Percentiles rank a stretch among this genome's conserved stretches.
These are phyloP conservation scores for Stichodactyla mertensii DNA, from an alignment of 64 coral and sea anemone species.

Conservation along the genomic window DNA sequence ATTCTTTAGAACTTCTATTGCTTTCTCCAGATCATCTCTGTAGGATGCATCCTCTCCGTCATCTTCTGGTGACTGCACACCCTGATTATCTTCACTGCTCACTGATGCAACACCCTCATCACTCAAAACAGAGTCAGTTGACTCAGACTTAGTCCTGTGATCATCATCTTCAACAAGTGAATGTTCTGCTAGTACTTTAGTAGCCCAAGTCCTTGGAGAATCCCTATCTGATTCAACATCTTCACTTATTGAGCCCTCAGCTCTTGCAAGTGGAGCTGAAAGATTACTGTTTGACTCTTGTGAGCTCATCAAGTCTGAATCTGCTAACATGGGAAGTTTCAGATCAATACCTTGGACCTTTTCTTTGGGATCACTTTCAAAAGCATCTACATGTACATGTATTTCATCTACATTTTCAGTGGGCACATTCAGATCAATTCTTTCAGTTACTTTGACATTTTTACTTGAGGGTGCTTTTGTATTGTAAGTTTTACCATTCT, in stretches of 20 bases:
- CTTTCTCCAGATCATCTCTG: conserved; percentile 40
- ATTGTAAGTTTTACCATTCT: background rate
- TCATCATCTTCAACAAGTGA: background rate
- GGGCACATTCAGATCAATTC: background rate
- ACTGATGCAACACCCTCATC: conserved; percentile 9
- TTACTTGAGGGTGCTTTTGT: background rate
- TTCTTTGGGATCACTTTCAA: background rate
- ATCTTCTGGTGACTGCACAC: background rate
- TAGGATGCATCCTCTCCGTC: background rate
- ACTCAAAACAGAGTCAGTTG: conserved; percentile 16
- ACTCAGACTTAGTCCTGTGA: conserved; percentile 2
- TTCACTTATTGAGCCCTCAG: background rate
- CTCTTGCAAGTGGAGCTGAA: background rate
- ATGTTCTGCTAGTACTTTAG: conserved; percentile 9
- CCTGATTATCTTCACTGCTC: background rate
- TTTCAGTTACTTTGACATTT: background rate
- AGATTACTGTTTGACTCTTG: background rate
- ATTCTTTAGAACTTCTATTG: conserved; percentile 43
- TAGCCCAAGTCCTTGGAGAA: conserved; percentile 12
- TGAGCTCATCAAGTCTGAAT: background rate
- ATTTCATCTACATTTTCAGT: conserved; percentile 2
- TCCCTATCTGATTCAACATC: background rate
- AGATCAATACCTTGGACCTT: background rate
- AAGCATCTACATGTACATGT: conserved; percentile 10
- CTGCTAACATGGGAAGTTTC: background rate